phyloP scores from a whole-genome alignment of 92 coral and sea anemone genomes.

The Parazoanthus darwini region DNA sequence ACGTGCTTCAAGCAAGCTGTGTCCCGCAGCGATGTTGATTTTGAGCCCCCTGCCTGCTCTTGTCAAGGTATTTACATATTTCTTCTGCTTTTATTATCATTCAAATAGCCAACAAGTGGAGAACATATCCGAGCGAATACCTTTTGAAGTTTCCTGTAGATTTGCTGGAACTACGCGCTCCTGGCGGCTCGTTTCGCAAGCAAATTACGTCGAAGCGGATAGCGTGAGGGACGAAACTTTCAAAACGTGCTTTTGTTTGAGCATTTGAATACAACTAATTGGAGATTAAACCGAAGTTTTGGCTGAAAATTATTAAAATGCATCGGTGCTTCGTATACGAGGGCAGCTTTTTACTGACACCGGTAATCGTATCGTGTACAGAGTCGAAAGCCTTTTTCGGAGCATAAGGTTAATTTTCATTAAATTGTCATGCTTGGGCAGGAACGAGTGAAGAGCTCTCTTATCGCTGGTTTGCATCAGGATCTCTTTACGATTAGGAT shows the following conservation, averaged over 20 bases:
- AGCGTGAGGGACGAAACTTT: constrained; percentile 73
- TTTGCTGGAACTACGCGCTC: not conserved
- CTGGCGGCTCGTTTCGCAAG: constrained; percentile 36
- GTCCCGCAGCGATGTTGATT: constrained; percentile 78
- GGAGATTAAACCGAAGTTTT: constrained; percentile 82
- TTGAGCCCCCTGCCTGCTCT: constrained; percentile 76
- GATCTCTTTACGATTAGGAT: constrained; percentile 63
- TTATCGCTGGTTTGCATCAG: constrained; percentile 64
- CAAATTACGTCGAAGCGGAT: constrained; percentile 54
- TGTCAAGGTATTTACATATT: constrained; percentile 89
- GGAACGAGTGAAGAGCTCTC: constrained; percentile 47
- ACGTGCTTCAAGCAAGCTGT: constrained; percentile 58
- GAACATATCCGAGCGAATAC: constrained; percentile 16
- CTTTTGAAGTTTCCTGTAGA: constrained; percentile 13
- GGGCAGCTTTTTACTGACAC: constrained; percentile 41
- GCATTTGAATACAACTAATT: constrained; percentile 88
- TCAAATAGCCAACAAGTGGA: constrained; percentile 51
- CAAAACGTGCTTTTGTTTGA: constrained; percentile 77
- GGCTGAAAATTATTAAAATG: constrained; percentile 75
- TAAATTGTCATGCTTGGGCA: constrained; percentile 51
- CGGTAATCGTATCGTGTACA: not conserved
- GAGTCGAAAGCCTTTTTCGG: constrained; percentile 47
- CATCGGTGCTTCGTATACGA: constrained; percentile 46
- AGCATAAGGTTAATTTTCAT: constrained; percentile 49
- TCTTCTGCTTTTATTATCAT: constrained; percentile 60